These are phyloP conservation scores for Pseudomugil tenellus DNA, from an alignment of 2,797 vertebrate genomes.

Conservation along the genomic window DNA sequence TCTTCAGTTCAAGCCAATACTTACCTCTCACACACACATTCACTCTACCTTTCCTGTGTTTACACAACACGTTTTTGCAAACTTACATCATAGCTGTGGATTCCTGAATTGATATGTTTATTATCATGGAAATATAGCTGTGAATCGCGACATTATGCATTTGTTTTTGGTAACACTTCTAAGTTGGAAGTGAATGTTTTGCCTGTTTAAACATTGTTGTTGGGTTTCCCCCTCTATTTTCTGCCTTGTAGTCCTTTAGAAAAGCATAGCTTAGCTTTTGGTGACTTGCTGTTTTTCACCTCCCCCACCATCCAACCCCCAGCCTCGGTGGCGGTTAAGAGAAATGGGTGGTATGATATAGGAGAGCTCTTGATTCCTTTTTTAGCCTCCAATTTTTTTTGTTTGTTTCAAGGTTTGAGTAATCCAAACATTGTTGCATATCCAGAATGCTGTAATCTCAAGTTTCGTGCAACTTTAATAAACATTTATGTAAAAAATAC, in stretches of 20 bases:
- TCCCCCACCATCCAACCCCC: conserved; percentile 78
- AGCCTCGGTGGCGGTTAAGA: conserved; percentile 77
- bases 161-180: conserved; percentile 35
- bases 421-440: conserved; percentile 24
- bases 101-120: background rate
- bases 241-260: conserved; percentile 41
- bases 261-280: conserved; percentile 66
- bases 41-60: background rate
- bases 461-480: conserved; percentile 42
- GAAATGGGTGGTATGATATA: conserved; percentile 83
- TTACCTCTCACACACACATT: background rate
- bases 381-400: conserved; percentile 80
- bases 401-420: conserved; percentile 71
- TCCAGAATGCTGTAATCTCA: conserved; percentile 34
- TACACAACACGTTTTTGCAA: background rate
- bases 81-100: background rate
- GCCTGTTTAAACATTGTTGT: conserved; percentile 1
- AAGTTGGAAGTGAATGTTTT: conserved; percentile 44
- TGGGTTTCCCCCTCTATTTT: background rate
- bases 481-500: background rate
- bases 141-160: conserved; percentile 40
- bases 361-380: conserved; percentile 83
- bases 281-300: conserved; percentile 83
- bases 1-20: conserved; percentile 48
- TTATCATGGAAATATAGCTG: background rate